Evolutionary conservation across 1,140 invertebrate genomes (phyloP), one percentile per base, ranked within the genome.

Genomic region (Drosophila nigrodunni): DNA sequence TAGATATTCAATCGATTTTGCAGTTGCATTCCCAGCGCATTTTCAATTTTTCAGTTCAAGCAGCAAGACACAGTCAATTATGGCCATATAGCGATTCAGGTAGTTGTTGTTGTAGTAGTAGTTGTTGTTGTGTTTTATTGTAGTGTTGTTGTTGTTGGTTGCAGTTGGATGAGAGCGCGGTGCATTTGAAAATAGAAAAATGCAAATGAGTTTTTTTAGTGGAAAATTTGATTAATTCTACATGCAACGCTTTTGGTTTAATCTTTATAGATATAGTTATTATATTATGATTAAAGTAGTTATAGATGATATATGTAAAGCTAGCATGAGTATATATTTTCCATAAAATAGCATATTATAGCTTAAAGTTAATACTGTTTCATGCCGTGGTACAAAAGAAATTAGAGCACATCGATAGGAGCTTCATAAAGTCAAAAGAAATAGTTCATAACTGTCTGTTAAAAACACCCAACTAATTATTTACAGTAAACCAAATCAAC

Each of bases 181-280:
- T 83, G 80, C 77, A 83, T 86, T 30, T 85, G 80, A 77, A 80
- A 92, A 61, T 85, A 88, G 82, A 78, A 88, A 81, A 90, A 80
- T 78, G 82, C 80, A 90, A 82, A 85, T 83, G 80, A 95, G 94
- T 95, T 94, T 94, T 93, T 94, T 74, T 94, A 93, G 90, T 93
- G 88, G 82, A 91, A 92, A 90, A 90, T 90, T 81, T 90, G 5
- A 70, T 87, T 30, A 71, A 52, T 49, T 76, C 8, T 65, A 69
- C 87, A 90, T 90, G 82, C 87, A 82, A 72, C 30, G 59, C 25
- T 21, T 25, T 39, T 65, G n/a, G 58, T 44, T 62, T 68, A 30
- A 60, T 49, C 37, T 52, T 50, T 67, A 37, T 62, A 59, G 25
- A 46, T 55, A 52, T 46, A 54, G n/a, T 54, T 47, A 66, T 59